Percentiles rank a stretch among this genome's conserved stretches.
Conservation (phyloP, 2,888 invertebrate genomes). For the Epistrophe eligans region DNA sequence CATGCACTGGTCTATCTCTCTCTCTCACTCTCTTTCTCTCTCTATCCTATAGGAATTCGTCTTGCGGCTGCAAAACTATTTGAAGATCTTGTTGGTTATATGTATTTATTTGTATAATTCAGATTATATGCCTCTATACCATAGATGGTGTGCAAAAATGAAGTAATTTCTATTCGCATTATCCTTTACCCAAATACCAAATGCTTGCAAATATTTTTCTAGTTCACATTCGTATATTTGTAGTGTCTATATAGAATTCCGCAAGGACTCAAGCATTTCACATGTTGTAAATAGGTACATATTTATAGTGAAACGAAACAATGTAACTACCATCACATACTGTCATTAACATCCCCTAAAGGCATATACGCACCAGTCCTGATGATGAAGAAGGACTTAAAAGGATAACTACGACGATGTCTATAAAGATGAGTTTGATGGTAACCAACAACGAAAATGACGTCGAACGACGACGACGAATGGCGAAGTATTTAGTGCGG, state of each 20-base stretch:
- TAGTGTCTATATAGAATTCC: conserved; percentile 18
- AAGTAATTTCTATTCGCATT: conserved; percentile 71
- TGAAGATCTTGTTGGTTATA: conserved; percentile 62
- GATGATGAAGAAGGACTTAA: conserved; percentile 42
- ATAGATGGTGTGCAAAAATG: conserved; percentile 51
- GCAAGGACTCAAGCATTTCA: conserved; percentile 10
- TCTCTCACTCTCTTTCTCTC: not conserved
- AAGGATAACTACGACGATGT: conserved; percentile 42
- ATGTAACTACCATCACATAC: conserved; percentile 61
- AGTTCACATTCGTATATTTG: conserved; percentile 38
- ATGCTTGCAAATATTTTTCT: conserved; percentile 68
- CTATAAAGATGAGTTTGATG: conserved; percentile 28
- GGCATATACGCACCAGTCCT: conserved; percentile 53
- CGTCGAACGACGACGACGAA: conserved; percentile 64
- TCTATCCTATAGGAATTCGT: conserved; percentile 34
- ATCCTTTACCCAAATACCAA: conserved; percentile 62
- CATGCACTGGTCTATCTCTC: conserved; percentile 1
- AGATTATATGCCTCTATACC: conserved; percentile 15
- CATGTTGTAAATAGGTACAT: not conserved
- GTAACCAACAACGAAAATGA: conserved; percentile 30
- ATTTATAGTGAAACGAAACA: conserved; percentile 59
- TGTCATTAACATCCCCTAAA: conserved; percentile 73
- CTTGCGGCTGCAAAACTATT: conserved; percentile 62
- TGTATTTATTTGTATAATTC: conserved; percentile 47
- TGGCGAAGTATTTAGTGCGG: conserved; percentile 78